Conservation (phyloP, 2,888 invertebrate species). For the Drosophila anomalipes region DNA sequence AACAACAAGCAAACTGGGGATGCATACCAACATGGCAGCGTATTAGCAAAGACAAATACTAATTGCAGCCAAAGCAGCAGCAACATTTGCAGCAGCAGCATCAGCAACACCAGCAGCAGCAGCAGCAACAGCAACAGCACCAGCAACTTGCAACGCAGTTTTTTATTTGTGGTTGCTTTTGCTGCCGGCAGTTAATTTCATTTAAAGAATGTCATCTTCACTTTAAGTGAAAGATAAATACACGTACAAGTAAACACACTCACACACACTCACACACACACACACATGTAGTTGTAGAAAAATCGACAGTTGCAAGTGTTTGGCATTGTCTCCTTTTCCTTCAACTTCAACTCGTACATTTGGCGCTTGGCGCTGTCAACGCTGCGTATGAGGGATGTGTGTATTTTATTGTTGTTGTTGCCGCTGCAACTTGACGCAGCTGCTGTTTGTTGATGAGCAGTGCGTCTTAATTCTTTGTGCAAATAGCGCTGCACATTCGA, state of each 20-base stretch:
- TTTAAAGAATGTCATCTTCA: slow-evolving; percentile 85
- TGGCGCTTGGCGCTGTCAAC: slow-evolving; percentile 41
- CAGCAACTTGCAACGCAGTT: slow-evolving; percentile 34
- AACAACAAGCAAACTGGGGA: slow-evolving; percentile 59
- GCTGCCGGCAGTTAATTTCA: slow-evolving; percentile 83
- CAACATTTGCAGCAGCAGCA: slow-evolving; percentile 52
- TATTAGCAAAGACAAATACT: slow-evolving; percentile 82
- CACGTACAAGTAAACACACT: slow-evolving; percentile 34
- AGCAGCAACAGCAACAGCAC: slow-evolving; percentile 18
- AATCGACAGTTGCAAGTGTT: slow-evolving; percentile 63
- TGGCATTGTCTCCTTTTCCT: slow-evolving; percentile 68
- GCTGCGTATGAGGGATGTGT: slow-evolving; percentile 71
- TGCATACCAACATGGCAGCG: slow-evolving; percentile 80
- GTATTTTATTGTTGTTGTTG: slow-evolving; percentile 34
- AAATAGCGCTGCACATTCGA: slow-evolving; percentile 59
- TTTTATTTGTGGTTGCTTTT: slow-evolving; percentile 47
- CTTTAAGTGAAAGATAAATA: slow-evolving; percentile 84
- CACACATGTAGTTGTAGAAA: slow-evolving; percentile 31
- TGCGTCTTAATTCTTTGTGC: slow-evolving; percentile 65
- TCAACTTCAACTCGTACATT: slow-evolving; percentile 54
- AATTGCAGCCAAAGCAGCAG: slow-evolving; percentile 79
- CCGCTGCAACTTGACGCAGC: slow-evolving; percentile 10
- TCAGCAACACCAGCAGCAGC: slow-evolving; percentile 27
- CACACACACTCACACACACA: slow-evolving; percentile 11
- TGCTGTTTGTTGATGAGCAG: slow-evolving; percentile 32